These are phyloP conservation scores for Mugil cephalus DNA, from an alignment of 2,113 vertebrate species.

Conservation along the genomic window DNA sequence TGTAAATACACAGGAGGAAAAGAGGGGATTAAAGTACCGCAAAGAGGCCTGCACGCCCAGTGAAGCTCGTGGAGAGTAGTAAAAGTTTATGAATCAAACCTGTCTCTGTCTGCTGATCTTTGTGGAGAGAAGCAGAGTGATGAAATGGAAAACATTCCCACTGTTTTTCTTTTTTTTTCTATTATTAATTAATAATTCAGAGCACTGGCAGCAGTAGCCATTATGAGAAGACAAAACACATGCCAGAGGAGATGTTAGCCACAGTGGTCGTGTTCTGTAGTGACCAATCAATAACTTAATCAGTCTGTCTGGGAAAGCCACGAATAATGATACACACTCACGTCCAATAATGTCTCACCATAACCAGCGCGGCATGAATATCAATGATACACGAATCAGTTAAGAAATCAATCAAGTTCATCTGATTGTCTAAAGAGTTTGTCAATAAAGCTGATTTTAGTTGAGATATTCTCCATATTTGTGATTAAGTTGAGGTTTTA, in stretches of 20 bases:
- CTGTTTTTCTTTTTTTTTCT: background rate
- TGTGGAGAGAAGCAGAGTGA: too few relatives aligned
- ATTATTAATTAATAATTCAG: constrained; percentile 32
- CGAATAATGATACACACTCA: constrained; percentile 56
- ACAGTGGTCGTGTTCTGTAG: constrained; percentile 23
- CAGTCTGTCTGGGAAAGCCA: constrained; percentile 46
- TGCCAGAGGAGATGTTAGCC: constrained; percentile 27
- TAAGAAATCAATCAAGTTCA: constrained; percentile 41
- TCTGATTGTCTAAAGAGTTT: constrained; percentile 48
- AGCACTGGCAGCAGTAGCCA: constrained; percentile 25
- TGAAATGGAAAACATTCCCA: too few relatives aligned
- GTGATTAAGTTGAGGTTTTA: constrained; percentile 25
- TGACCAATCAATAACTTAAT: constrained; percentile 62
- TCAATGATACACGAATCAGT: constrained; percentile 36
- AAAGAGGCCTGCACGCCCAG: constrained; percentile 2
- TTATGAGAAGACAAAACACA: constrained; percentile 39
- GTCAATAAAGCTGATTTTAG: constrained; percentile 40
- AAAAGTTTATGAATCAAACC: background rate
- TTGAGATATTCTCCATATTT: constrained; percentile 8
- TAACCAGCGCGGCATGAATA: constrained; percentile 37
- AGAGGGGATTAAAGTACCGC: constrained; percentile 22
- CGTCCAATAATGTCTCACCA: constrained; percentile 37
- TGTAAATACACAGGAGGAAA: constrained; percentile 40
- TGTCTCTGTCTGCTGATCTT: background rate
- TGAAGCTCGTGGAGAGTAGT: background rate